Percentiles rank a stretch among this genome's conserved stretches.
Evolutionary conservation across 2,888 invertebrate species (phyloP).

Genomic region (Rhabditophanes sp.): DNA sequence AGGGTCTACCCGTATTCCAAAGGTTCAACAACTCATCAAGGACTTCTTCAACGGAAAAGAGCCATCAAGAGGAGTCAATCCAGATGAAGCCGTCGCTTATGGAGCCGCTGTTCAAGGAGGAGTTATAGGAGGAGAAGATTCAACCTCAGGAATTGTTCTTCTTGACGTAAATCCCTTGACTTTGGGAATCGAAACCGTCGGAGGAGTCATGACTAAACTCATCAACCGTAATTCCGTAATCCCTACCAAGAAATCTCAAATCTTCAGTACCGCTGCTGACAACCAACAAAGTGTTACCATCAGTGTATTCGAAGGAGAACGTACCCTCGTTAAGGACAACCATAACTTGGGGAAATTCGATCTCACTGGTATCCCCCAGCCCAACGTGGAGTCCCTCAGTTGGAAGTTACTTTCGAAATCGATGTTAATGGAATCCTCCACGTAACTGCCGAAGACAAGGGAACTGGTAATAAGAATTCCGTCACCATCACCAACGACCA

Average conservation of each 20-base stretch:
- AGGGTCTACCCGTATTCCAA: conserved; percentile 96
- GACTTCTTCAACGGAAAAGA: conserved; percentile 89
- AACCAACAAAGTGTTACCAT: conserved; percentile 98
- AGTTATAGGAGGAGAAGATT: conserved; percentile 82
- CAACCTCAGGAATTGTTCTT: conserved; percentile 66
- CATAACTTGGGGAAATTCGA: conserved; percentile 96
- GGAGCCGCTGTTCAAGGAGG: conserved; percentile 89
- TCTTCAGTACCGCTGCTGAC: conserved; percentile 95
- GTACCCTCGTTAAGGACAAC: conserved; percentile 99
- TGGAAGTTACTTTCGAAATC: conserved; percentile 48
- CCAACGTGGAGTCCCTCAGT: conserved; percentile 15
- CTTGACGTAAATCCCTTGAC: conserved; percentile 96
- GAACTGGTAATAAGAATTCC: conserved; percentile 93
- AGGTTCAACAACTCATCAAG: conserved; percentile 57
- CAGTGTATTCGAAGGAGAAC: conserved; percentile 90
- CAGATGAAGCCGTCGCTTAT: conserved; percentile 91
- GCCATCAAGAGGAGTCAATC: conserved; percentile 72
- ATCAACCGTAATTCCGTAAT: conserved; percentile 95
- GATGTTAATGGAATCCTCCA: conserved; percentile 50
- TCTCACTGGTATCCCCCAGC: conserved; percentile 47
- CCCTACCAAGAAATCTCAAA: conserved; percentile 95
- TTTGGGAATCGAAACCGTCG: conserved; percentile 97
- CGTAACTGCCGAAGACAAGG: conserved; percentile 95
- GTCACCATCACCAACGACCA: conserved; percentile 97
- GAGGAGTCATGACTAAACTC: conserved; percentile 97